These are phyloP conservation scores for Zootermopsis nevadensis DNA, from an alignment of 2,888 invertebrate genomes.

Conservation along the genomic window DNA sequence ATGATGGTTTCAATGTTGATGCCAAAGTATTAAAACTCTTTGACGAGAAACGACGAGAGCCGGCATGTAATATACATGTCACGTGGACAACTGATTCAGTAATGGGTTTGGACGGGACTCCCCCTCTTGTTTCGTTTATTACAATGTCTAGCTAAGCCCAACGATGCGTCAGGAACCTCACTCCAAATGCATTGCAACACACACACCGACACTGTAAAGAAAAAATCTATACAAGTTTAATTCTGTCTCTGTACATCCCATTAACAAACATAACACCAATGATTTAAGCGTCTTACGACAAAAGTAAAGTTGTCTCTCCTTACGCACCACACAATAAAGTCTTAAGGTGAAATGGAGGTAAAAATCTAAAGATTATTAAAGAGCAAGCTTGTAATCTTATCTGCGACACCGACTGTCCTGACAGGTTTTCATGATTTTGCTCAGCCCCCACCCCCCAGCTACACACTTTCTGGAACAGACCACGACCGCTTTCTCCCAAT, in stretches of 20 bases:
- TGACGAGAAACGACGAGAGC: neutral
- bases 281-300: too few relatives aligned
- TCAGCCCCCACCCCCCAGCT: too few relatives aligned
- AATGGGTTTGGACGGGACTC: slow-evolving; percentile 23
- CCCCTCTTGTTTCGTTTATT: neutral
- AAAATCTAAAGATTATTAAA: too few relatives aligned
- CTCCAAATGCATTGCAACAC: neutral
- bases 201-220: neutral
- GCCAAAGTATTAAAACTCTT: slow-evolving; percentile 33
- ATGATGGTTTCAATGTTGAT: slow-evolving; percentile 22
- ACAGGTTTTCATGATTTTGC: too few relatives aligned
- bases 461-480: too few relatives aligned
- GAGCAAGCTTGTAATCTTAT: too few relatives aligned
- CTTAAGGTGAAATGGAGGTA: too few relatives aligned
- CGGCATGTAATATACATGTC: slow-evolving; percentile 35
- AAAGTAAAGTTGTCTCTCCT: too few relatives aligned
- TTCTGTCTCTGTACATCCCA: slow-evolving; percentile 3
- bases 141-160: neutral
- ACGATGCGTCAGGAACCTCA: neutral
- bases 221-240: neutral
- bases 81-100: slow-evolving; percentile 33
- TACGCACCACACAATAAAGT: too few relatives aligned
- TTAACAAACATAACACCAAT: neutral
- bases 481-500: too few relatives aligned
- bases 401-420: too few relatives aligned